Percentiles rank a stretch among this genome's conserved stretches.
Evolutionary conservation across 2,113 vertebrate genomes (phyloP).

Genomic region (Bos indicus): DNA sequence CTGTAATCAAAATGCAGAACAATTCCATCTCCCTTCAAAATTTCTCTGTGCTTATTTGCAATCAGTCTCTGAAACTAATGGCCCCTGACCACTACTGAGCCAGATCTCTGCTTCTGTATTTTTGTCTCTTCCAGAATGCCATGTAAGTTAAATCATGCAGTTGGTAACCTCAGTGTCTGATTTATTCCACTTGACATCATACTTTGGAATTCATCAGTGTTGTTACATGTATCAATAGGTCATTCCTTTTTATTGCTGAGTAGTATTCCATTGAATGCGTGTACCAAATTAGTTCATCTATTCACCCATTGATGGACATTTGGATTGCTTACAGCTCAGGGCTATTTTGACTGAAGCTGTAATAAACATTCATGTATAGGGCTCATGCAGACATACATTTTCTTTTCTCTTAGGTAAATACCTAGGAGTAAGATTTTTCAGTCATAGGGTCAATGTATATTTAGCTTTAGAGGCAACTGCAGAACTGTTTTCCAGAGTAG

Average conservation of each 20-base stretch:
- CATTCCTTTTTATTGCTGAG: not conserved
- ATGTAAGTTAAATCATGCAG: not conserved
- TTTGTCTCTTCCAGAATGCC: not conserved
- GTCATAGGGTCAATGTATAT: not conserved
- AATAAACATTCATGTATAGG: not conserved
- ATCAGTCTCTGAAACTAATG: not conserved
- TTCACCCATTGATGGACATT: not conserved
- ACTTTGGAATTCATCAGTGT: not conserved
- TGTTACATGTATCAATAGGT: not conserved
- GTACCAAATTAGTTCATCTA: not conserved
- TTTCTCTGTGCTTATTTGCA: not conserved
- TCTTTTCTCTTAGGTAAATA: not conserved
- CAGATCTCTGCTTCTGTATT: not conserved
- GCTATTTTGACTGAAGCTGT: not conserved
- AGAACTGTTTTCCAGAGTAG: not conserved
- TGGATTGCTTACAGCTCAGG: not conserved
- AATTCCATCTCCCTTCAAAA: not conserved
- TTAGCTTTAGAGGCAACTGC: not conserved
- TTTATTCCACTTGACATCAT: not conserved
- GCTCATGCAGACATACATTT: not conserved
- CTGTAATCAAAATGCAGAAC: not conserved
- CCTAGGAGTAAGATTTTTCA: not conserved
- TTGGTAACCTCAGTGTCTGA: not conserved
- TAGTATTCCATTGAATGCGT: not conserved
- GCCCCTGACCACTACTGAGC: not conserved